Evolutionary conservation across 1,140 invertebrate genomes (phyloP), one percentile per base, ranked within the genome.

Genomic region (Drosophila pachea): DNA sequence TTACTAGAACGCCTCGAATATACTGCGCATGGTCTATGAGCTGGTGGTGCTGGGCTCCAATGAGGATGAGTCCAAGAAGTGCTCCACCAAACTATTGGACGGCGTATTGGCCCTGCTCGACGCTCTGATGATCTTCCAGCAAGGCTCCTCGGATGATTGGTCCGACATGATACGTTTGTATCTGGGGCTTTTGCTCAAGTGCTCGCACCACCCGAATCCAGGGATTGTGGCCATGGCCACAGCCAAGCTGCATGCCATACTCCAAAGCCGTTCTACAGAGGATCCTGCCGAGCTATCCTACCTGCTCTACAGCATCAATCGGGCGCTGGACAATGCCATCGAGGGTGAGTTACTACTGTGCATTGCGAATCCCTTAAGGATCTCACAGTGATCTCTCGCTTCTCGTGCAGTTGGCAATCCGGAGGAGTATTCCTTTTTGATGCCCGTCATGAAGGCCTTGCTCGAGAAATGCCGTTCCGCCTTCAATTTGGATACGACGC

Each of bases 401-500:
- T 59, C 56, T 36, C 74, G 78, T 16, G 0, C 48, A 92, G 91
- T 88, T 66, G 89, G 89, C 3, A 91, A 91, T 73, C 88, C 90
- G 5, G 92, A 92, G 54, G 92, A 92, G 62, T 93, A 93, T 78
- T 92, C 92, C 4, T 94, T 93, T 73, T 65, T 94, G 1, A 91
- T 93, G 73, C 92, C 92, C 4, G 92, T 94, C 22, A 89, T 94
- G 89, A 93, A 93, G 87, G 92, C 92, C 0, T 72, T 94, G 8
- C 86, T 94, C 29, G 92, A 93, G 50, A 93, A 93, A 83, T 90
- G 90, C 22, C 87, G 89, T 32, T 75, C 79, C 9, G 82, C 91
- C 5, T 89, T 93, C 36, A 90, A 91, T 66, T 87, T 93, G 63
- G 82, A 90, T 31, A 78, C 89, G 4, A 89, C 92, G 12, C 75